A percentile compares a stretch with the other conserved stretches of the same genome.
These are phyloP conservation scores for Octopus sinensis DNA, from an alignment of 1,140 invertebrate genomes.

Conservation along the genomic window DNA sequence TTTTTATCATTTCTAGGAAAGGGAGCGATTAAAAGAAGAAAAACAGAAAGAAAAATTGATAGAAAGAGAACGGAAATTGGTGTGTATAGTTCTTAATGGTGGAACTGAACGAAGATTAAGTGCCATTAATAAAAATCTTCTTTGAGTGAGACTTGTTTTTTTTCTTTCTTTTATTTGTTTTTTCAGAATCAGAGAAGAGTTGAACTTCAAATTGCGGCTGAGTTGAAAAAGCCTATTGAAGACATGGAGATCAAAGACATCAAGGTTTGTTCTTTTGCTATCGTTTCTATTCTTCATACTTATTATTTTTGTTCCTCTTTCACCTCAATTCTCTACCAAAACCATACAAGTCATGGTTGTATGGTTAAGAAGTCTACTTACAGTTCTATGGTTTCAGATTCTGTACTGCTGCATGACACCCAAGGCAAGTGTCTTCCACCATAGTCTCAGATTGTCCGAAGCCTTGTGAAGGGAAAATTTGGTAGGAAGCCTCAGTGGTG, in stretches of 20 bases:
- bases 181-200: slow-evolving; percentile 71
- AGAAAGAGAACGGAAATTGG: slow-evolving; percentile 74
- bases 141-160: slow-evolving; percentile 5
- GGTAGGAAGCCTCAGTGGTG: no score
- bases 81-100: slow-evolving; percentile 23
- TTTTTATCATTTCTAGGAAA: slow-evolving; percentile 56
- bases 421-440: no score
- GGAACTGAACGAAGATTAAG: not conserved
- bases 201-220: slow-evolving; percentile 79
- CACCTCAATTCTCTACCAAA: no score
- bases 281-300: no score
- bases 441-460: no score
- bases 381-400: no score
- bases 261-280: slow-evolving; percentile 33
- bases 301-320: no score
- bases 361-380: no score
- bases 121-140: not conserved
- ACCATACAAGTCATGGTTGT: no score
- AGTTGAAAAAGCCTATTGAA: slow-evolving; percentile 79
- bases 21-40: slow-evolving; percentile 79
- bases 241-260: slow-evolving; percentile 58
- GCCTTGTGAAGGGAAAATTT: no score
- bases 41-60: slow-evolving; percentile 74
- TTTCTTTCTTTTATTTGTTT: slow-evolving; percentile 17
- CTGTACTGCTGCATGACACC: no score